Base-by-base conservation (phyloP, 2,113 vertebrate species). In the Scalopus aquaticus region DNA sequence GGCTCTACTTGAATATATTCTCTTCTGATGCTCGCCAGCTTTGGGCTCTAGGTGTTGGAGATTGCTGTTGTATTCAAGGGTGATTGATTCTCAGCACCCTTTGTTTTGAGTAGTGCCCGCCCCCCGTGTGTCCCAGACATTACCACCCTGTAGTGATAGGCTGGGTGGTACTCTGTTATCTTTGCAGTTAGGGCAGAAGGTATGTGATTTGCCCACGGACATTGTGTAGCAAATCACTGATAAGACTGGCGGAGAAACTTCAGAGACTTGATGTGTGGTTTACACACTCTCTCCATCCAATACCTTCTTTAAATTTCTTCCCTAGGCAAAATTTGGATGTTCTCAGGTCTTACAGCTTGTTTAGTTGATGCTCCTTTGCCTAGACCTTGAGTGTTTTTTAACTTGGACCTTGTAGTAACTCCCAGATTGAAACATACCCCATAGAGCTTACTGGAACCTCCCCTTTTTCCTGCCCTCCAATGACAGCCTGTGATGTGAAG, bases 41-140 rank as follows among this genome's bases (percentile, higher is more conserved):
- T 94, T 95, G 94, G 79, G 54, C 95, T 94, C 58, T 44, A 89
- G 89, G 74, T 90, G 54, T 95, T 96, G 80, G 74, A 94, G 69
- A 70, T 76, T 93, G 69, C 44, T 80, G 15, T 88, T 93, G 58
- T 65, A 80, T 30, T 93, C 46, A 72, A 81, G 64, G 62, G 28
- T 87, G 74, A 39, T 83, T 87, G 74, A 39, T 83, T 91, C 39
- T 81, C 42, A 93, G 32, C 22, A 19, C 54, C 79, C n/a, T 93
- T 89, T 82, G 42, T 92, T 87, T 92, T 62, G 30, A 70, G n/a
- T 64, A 85, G 5, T 1, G 9, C 54, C 51, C 51, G 2, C 37
- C 42, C n/a, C 46, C 19, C 28, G 5, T 65, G 6, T 81, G 49
- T 74, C 72, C 85, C 74, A 90, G 64, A 80, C 16, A 30, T 60